Percentiles rank a stretch among this genome's conserved stretches.
These are phyloP conservation scores for Opisthograptis luteolata DNA, from an alignment of 2,888 invertebrate genomes.

Conservation along the genomic window DNA sequence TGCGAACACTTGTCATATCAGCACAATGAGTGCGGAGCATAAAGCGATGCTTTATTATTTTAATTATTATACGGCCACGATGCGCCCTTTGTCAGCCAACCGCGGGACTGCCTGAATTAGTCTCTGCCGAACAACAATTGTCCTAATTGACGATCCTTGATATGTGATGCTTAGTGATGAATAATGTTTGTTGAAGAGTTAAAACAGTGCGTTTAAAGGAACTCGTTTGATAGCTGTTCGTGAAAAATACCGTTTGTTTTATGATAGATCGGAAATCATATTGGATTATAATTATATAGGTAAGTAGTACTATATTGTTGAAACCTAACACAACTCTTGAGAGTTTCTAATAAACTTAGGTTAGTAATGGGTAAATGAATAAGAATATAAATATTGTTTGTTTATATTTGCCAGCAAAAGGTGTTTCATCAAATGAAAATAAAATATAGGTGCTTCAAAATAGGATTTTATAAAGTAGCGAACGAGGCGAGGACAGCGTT, in stretches of 20 bases:
- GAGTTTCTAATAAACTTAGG: no score
- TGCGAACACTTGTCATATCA: slow-evolving; percentile 82
- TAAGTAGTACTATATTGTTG: no score
- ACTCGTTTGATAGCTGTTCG: no score
- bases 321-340: no score
- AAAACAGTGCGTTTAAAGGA: neutral
- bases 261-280: no score
- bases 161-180: slow-evolving; percentile 32
- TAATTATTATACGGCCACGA: slow-evolving; percentile 79
- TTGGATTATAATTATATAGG: no score
- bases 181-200: slow-evolving; percentile 27
- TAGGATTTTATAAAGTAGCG: slow-evolving; percentile 59
- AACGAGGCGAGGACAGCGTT: slow-evolving; percentile 48
- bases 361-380: no score
- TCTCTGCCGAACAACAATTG: slow-evolving; percentile 59
- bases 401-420: no score
- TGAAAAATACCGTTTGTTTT: no score
- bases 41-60: slow-evolving; percentile 80
- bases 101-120: slow-evolving; percentile 63
- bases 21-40: slow-evolving; percentile 65
- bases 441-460: slow-evolving; percentile 9
- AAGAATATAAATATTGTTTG: no score
- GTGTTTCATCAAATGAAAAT: slow-evolving; percentile 15
- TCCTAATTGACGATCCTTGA: slow-evolving; percentile 67
- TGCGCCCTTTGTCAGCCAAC: slow-evolving; percentile 72